Evolutionary conservation across 2,113 vertebrate species (phyloP).

Genomic region (Lynx canadensis): DNA sequence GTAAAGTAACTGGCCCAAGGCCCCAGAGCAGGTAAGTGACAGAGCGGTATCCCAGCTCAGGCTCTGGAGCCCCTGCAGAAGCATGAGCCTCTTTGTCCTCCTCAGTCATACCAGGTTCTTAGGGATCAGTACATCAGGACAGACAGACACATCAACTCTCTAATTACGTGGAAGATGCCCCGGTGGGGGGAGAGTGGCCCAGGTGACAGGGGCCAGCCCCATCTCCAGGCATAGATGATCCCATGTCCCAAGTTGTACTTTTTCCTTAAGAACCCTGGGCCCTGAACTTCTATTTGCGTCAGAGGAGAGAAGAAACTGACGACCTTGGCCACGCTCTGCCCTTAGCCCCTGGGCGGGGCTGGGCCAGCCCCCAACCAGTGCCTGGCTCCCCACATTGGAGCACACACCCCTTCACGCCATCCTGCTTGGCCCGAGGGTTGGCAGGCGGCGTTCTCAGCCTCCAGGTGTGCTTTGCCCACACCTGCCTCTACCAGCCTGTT

Average conservation of each 20-base stretch:
- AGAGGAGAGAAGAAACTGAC: neutral
- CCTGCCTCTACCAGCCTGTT: conserved; percentile 34
- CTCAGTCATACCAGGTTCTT: neutral
- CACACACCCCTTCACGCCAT: fast-evolving
- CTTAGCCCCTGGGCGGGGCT: neutral
- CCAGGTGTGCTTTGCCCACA: neutral
- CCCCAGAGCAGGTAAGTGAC: neutral
- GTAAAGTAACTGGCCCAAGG: neutral
- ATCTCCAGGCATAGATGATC: fast-evolving
- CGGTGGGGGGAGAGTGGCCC: neutral
- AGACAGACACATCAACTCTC: neutral
- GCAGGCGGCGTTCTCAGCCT: neutral
- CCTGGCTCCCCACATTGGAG: neutral
- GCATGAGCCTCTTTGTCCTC: neutral
- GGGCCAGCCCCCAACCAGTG: neutral
- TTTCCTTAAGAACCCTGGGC: neutral
- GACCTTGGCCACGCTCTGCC: neutral
- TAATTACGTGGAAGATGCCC: neutral
- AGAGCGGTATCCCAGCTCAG: neutral
- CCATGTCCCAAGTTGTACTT: neutral
- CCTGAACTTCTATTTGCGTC: neutral
- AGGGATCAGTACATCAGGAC: neutral
- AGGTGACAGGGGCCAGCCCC: no score
- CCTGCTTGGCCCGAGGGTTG: neutral
- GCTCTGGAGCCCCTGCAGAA: neutral